Evolutionary conservation across 2,888 invertebrate species (phyloP), one percentile per base, ranked within the genome.

Genomic region (Drosophila mulleri): DNA sequence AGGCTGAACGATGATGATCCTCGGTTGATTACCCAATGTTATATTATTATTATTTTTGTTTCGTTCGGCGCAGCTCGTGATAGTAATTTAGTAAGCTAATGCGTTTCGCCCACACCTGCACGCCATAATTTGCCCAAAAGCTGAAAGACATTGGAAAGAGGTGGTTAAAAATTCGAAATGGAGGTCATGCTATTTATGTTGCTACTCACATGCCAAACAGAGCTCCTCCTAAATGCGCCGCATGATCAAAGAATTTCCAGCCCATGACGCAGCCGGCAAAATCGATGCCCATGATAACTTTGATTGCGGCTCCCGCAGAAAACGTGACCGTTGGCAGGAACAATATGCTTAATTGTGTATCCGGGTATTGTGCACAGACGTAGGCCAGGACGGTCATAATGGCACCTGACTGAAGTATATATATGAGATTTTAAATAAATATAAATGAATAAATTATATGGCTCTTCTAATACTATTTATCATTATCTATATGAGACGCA

Each of bases 201-300:
- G 2, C 37, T 74, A 82, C 90, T 89, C 94, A 97, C 97, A 99
- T 95, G 94, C 99, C 99, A 93, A 96, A 97, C 45, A 97, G 90
- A 47, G 97, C 96, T 39, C 99, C 99, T 20, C 98, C 98, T 75
- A 99, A 95, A 95, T 99, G 99, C n/a, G 98, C 99, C 1, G 99
- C 99, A 93, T 99, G 99, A 92, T 99, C 99, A 90, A 99, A 97
- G 84, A 98, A 94, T 91, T 95, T 96, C 98, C 98, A 99, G 47
- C 97, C 95, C 68, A 97, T 92, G 9, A 98, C 62, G 47, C 98
- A 94, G 32, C 99, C 99, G 29, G 96, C 94, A 23, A 96, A 92
- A 92, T 99, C 99, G 63, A 99, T 92, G 12, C 95, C 95, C 93
- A 99, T 95, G 61, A 99, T 94, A 18, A 95, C 96, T 93, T 97